phyloP scores from a whole-genome alignment of 2,113 vertebrate genomes.

The Cardinalis cardinalis region DNA sequence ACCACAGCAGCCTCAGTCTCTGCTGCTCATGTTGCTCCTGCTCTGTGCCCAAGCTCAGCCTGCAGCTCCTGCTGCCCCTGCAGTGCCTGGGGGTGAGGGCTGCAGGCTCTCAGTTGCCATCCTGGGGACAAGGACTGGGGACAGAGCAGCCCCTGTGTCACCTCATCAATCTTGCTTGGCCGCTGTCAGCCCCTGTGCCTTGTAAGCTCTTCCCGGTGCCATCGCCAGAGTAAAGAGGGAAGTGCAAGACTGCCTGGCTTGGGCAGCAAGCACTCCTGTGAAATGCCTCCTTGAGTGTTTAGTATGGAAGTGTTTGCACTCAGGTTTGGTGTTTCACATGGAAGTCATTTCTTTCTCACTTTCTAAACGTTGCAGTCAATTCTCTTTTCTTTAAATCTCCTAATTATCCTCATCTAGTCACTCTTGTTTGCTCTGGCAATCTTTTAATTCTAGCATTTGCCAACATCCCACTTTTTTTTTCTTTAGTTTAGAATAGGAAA shows the following conservation, averaged over 20 bases:
- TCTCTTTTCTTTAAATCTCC: neutral
- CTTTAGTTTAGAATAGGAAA: neutral
- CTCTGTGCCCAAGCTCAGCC: neutral
- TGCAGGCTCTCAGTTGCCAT: neutral
- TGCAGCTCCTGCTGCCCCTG: neutral
- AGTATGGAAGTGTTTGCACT: neutral
- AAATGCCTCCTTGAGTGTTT: fast-evolving
- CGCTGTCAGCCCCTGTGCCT: neutral
- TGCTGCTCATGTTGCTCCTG: neutral
- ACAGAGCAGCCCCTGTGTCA: fast-evolving
- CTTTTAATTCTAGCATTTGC: neutral
- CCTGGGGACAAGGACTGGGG: fast-evolving
- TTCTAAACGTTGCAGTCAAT: neutral
- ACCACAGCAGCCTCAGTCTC: neutral
- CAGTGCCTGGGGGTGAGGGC: fast-evolving
- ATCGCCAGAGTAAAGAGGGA: neutral
- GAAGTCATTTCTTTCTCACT: neutral
- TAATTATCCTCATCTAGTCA: neutral
- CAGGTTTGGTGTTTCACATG: neutral
- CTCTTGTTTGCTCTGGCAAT: constrained; percentile 2
- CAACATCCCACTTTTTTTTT: neutral
- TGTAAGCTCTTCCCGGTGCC: neutral
- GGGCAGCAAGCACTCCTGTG: neutral
- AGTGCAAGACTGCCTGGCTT: neutral
- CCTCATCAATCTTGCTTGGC: neutral